Percentiles rank a stretch among this genome's conserved stretches.
These are phyloP conservation scores for Drosophila testacea DNA, from an alignment of 2,888 invertebrate species.

Conservation along the genomic window DNA sequence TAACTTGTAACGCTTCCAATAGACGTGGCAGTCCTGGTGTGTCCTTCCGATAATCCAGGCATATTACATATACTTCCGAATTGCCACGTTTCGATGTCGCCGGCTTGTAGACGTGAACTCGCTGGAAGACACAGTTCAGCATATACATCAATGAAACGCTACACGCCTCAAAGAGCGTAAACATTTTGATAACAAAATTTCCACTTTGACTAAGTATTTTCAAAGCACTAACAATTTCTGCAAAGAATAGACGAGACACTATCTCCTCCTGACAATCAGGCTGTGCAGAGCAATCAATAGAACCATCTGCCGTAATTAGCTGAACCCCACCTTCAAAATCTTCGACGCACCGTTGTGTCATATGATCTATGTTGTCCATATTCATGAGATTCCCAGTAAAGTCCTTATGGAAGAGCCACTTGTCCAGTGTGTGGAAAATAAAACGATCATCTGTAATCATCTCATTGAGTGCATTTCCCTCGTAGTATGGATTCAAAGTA, in stretches of 20 bases:
- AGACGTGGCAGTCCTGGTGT: slow-evolving; percentile 58
- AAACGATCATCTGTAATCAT: slow-evolving; percentile 93
- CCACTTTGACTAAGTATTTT: slow-evolving; percentile 90
- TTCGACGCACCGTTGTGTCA: slow-evolving; percentile 86
- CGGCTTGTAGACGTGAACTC: slow-evolving; percentile 93
- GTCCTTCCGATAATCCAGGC: slow-evolving; percentile 85
- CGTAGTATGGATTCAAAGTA: slow-evolving; percentile 96
- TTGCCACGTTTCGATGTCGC: slow-evolving; percentile 97
- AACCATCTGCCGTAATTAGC: slow-evolving; percentile 96
- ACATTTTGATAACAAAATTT: slow-evolving; percentile 93
- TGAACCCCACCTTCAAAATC: slow-evolving; percentile 86
- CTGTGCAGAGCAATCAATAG: slow-evolving; percentile 93
- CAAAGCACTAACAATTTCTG: slow-evolving; percentile 93
- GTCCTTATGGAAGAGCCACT: slow-evolving; percentile 95
- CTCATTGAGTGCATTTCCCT: slow-evolving; percentile 90
- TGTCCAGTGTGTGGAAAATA: slow-evolving; percentile 90
- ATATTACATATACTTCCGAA: slow-evolving; percentile 95
- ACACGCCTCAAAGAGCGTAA: slow-evolving; percentile 94
- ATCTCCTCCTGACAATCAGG: slow-evolving; percentile 95
- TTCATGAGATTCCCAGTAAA: slow-evolving; percentile 94
- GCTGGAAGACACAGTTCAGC: slow-evolving; percentile 90
- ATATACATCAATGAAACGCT: slow-evolving; percentile 92
- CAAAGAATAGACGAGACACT: slow-evolving; percentile 92
- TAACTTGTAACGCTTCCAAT: slow-evolving; percentile 63
- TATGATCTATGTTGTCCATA: slow-evolving; percentile 88